Conservation (phyloP, 2,888 invertebrate genomes). For the Lottia scabra region DNA sequence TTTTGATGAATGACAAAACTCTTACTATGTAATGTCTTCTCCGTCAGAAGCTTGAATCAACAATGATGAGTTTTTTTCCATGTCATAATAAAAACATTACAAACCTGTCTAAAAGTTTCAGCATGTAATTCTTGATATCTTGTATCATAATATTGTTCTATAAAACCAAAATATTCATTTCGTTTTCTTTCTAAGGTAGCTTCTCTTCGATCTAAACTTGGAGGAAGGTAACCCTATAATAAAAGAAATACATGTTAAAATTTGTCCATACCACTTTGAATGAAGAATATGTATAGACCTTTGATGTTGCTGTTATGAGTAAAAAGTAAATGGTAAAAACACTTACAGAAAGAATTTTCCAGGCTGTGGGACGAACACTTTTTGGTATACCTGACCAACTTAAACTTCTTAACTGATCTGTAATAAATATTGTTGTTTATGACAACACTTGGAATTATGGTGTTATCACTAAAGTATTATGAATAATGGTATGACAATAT, state of each 20-base stretch:
- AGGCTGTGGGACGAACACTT: constrained; percentile 80
- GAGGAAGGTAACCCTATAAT: constrained; percentile 89
- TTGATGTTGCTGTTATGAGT: no score
- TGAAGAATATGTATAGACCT: no score
- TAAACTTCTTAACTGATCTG: constrained; percentile 83
- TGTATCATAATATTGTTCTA: constrained; percentile 95
- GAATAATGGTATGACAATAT: not conserved
- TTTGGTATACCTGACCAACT: constrained; percentile 96
- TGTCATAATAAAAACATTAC: not conserved
- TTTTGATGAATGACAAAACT: no score
- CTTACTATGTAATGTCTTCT: no score
- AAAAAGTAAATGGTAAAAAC: not conserved
- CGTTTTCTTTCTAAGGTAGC: constrained; percentile 91
- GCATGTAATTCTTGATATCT: constrained; percentile 88
- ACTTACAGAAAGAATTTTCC: constrained; percentile 78
- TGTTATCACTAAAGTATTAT: not conserved
- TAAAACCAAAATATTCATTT: constrained; percentile 94
- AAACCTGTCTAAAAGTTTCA: constrained; percentile 90
- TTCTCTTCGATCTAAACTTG: constrained; percentile 88
- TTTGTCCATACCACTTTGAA: not conserved
- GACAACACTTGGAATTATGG: constrained; percentile 1
- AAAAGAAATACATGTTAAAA: not conserved
- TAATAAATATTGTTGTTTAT: constrained; percentile 28
- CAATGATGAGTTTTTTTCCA: no score
- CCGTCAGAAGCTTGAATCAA: no score